Conservation (phyloP, 1,140 invertebrate species). For the Trichogramma pretiosum region DNA sequence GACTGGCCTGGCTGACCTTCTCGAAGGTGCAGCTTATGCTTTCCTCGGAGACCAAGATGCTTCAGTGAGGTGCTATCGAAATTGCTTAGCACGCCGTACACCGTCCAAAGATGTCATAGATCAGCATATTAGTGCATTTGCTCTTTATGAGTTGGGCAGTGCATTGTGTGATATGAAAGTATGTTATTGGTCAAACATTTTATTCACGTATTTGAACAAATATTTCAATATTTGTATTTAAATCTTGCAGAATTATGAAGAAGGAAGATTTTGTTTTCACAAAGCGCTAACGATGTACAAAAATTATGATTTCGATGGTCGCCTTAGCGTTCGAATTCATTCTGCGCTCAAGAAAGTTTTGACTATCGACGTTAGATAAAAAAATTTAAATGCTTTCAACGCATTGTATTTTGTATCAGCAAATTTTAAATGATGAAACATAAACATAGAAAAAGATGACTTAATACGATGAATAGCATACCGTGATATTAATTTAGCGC, state of each 20-base stretch:
- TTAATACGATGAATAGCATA: not conserved
- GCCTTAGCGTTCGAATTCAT: slow-evolving; percentile 55
- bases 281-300: slow-evolving; percentile 50
- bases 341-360: slow-evolving; percentile 45
- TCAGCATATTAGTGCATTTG: slow-evolving; percentile 58
- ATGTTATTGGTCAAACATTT: slow-evolving; percentile 26
- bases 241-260: slow-evolving; percentile 44
- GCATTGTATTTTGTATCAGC: too few species aligned
- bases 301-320: slow-evolving; percentile 62
- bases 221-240: slow-evolving; percentile 5
- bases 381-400: too few species aligned
- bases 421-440: too few species aligned
- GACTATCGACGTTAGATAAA: too few species aligned
- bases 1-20: slow-evolving; percentile 47
- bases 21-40: slow-evolving; percentile 46
- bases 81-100: slow-evolving; percentile 42
- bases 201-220: too few species aligned
- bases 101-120: slow-evolving; percentile 43
- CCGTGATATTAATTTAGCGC: slow-evolving; percentile 8
- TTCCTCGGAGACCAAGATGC: slow-evolving; percentile 42
- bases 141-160: slow-evolving; percentile 56
- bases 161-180: slow-evolving; percentile 47
- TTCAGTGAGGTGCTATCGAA: slow-evolving; percentile 45
- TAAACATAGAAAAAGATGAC: not conserved
- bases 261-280: slow-evolving; percentile 45